Conservation (phyloP, 2,797 vertebrate species). For the Trichosurus vulpecula region DNA sequence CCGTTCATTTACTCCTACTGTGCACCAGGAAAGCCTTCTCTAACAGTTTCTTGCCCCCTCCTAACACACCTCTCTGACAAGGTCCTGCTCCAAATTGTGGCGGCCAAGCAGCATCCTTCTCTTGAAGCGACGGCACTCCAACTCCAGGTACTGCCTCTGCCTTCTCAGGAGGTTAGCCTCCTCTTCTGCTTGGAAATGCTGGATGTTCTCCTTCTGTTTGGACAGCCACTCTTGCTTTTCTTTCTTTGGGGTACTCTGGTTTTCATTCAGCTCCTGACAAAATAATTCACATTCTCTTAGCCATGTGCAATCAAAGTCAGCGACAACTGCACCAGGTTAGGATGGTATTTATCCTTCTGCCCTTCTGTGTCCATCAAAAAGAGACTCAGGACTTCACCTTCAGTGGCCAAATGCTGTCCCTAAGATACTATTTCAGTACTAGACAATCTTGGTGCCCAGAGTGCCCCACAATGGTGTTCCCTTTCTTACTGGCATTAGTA, state of each 20-base stretch:
- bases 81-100: constrained; percentile 96
- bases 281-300: constrained; percentile 21
- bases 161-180: constrained; percentile 96
- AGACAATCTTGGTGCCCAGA: background rate
- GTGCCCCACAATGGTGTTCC: background rate
- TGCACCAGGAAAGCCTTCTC: constrained; percentile 10
- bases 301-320: background rate
- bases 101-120: constrained; percentile 96
- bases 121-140: constrained; percentile 97
- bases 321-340: constrained; percentile 14
- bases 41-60: constrained; percentile 22
- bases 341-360: constrained; percentile 8
- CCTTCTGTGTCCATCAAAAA: background rate
- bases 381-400: background rate
- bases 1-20: constrained; percentile 49
- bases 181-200: constrained; percentile 98
- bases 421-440: background rate
- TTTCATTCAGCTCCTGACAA: constrained; percentile 95
- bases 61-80: constrained; percentile 92
- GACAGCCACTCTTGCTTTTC: constrained; percentile 99
- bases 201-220: constrained; percentile 99
- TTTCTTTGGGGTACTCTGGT: constrained; percentile 99
- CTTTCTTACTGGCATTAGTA: constrained; percentile 18
- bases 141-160: constrained; percentile 96
- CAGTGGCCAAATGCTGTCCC: background rate